Base-by-base conservation (phyloP, 2,888 invertebrate species). In the Sinotaia quadrata region DNA sequence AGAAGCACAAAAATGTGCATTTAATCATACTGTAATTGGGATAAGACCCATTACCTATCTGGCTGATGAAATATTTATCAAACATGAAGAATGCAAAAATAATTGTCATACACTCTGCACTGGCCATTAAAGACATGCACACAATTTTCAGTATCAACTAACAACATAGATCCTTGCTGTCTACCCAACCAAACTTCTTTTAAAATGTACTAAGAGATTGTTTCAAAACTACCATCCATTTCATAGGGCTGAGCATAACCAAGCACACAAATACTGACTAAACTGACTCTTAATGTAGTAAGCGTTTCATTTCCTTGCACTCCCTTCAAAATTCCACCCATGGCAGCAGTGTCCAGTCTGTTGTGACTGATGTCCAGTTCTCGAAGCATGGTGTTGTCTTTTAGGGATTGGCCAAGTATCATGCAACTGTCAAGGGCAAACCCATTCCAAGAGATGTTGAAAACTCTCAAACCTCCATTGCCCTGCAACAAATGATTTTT, bases 391-490 rank as follows among this genome's bases (percentile, higher is more conserved):
- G 74, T 70, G 69, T 83, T 83, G 52, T 77, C 77, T 18, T 65
- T 69, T 21, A 83, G 63, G 0, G 81, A 75, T 44, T 69, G 58
- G 0, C 79, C 74, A 0, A 83, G 63, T 7, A 79, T 73, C 18
- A 71, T 72, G 51, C 81, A 78, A 18, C 82, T 82, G 7, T 74
- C 74, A 36, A 67, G 72, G 0, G 76, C 76, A 51, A 83, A 80
- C 5, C 81, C 84, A 68, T 83, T 83, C 81, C 81, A 83, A 0
- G 81, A 76, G 18, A 83, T 24, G 56, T 83, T 78, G 8, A 83
- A 33, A 18, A 71, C 75, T 56, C 75, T 73, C 36, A 83, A 68
- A 7, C 78, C 79, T 1, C 77, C 75, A 54, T 83, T 83, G 71
- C 73, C 77, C 82, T 82, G 70, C 24, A 69, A 18, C 33, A 27